These are phyloP conservation scores for Atta cephalotes DNA, from an alignment of 1,140 invertebrate genomes.

Conservation along the genomic window DNA sequence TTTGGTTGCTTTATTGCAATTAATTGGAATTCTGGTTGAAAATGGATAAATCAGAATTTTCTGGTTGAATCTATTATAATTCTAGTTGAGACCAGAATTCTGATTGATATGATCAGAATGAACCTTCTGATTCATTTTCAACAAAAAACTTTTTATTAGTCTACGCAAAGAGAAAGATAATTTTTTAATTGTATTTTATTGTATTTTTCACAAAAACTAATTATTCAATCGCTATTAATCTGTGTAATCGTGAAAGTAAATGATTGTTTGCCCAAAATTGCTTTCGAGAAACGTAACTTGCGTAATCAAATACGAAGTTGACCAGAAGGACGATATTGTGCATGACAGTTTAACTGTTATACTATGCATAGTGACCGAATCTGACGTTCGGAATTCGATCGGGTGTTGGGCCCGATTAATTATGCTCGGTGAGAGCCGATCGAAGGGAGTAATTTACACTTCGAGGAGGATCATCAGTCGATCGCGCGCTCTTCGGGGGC, in stretches of 20 bases:
- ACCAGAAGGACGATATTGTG: constrained; percentile 15
- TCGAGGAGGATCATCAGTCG: constrained; percentile 62
- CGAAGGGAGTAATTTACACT: constrained; percentile 33
- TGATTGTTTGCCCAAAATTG: constrained; percentile 14
- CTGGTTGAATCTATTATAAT: too few species aligned
- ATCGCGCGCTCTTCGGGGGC: constrained; percentile 55
- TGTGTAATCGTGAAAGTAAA: not conserved
- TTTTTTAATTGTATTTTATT: not conserved
- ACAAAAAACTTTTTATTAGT: too few species aligned
- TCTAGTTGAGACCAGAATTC: too few species aligned
- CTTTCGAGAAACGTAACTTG: constrained; percentile 4
- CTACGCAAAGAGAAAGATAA: not conserved
- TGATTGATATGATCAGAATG: too few species aligned
- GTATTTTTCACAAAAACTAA: not conserved
- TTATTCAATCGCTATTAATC: not conserved
- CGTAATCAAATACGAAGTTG: not conserved
- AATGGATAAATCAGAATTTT: too few species aligned
- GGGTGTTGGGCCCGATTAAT: constrained; percentile 3
- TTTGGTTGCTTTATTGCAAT: too few species aligned
- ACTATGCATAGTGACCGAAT: constrained; percentile 36
- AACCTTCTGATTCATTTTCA: too few species aligned
- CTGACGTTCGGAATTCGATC: constrained; percentile 7
- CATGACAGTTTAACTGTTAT: constrained; percentile 53
- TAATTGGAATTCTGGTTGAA: too few species aligned
- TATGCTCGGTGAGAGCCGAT: constrained; percentile 34